Evolutionary conservation across 2,113 vertebrate species (phyloP).

Genomic region (Pluvialis apricaria): DNA sequence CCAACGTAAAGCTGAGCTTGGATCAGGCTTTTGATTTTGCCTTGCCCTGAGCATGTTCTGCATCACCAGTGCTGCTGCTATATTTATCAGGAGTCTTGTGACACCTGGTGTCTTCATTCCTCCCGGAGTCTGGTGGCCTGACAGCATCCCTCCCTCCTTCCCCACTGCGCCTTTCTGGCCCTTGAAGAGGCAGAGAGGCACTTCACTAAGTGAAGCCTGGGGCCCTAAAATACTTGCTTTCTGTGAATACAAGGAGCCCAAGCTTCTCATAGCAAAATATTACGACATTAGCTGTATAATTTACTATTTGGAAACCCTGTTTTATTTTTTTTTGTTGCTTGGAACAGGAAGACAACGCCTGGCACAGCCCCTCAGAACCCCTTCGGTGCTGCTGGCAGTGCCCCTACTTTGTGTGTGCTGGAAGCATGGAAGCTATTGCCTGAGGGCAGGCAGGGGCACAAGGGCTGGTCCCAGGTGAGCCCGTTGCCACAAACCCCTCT

Average conservation of each 20-base stretch:
- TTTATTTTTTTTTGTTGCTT: neutral
- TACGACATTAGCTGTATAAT: neutral
- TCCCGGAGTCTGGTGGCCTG: neutral
- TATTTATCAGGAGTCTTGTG: neutral
- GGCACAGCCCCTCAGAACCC: neutral
- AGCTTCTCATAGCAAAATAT: neutral
- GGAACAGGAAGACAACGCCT: neutral
- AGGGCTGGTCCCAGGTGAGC: neutral
- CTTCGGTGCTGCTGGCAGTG: neutral
- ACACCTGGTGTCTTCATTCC: neutral
- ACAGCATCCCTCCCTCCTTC: neutral
- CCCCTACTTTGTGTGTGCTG: neutral
- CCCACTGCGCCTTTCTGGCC: neutral
- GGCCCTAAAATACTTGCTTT: neutral
- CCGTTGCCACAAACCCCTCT: neutral
- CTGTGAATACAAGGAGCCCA: neutral
- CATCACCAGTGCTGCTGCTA: neutral
- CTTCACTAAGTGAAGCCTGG: neutral
- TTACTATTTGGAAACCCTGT: neutral
- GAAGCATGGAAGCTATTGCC: neutral
- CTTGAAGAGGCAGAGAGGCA: neutral
- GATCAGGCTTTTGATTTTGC: neutral
- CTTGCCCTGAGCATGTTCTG: neutral
- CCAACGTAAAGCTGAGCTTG: neutral
- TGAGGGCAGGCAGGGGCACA: neutral